Percentiles rank a stretch among this genome's conserved stretches.
Conservation (phyloP, 2,797 vertebrate genomes). For the Melanotaenia boesemani region DNA sequence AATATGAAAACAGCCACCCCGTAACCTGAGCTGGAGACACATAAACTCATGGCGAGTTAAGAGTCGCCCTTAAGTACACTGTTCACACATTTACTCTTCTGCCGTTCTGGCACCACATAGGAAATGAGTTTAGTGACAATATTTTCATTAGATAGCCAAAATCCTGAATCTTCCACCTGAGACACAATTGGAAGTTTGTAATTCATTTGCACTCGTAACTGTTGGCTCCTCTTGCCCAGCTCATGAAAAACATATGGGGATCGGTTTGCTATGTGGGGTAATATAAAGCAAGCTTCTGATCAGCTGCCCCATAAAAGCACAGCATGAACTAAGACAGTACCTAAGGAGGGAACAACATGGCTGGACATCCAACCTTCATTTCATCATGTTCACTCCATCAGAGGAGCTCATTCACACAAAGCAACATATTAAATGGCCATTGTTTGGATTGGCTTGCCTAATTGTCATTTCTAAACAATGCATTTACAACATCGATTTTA, state of each 20-base stretch:
- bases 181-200: slow-evolving; percentile 85
- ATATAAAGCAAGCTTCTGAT: slow-evolving; percentile 60
- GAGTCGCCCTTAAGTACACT: slow-evolving; percentile 83
- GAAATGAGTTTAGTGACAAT: slow-evolving; percentile 91
- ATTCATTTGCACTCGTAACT: slow-evolving; percentile 74
- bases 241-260: slow-evolving; percentile 75
- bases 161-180: slow-evolving; percentile 81
- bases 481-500: slow-evolving; percentile 60
- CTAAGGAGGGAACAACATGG: slow-evolving; percentile 14
- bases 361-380: slow-evolving; percentile 22
- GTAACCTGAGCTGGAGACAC: slow-evolving; percentile 82
- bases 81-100: slow-evolving; percentile 87
- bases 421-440: slow-evolving; percentile 39
- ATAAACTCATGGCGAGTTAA: slow-evolving; percentile 78
- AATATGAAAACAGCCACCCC: slow-evolving; percentile 80
- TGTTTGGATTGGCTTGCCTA: slow-evolving; percentile 61
- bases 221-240: slow-evolving; percentile 44
- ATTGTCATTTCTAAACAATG: slow-evolving; percentile 61
- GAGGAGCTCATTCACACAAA: slow-evolving; percentile 30
- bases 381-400: slow-evolving; percentile 29
- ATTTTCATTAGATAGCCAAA: slow-evolving; percentile 91
- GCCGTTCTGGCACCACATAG: slow-evolving; percentile 83
- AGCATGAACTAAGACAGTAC: slow-evolving; percentile 58
- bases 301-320: slow-evolving; percentile 57
- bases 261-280: slow-evolving; percentile 76